Evolutionary conservation across 2,113 vertebrate genomes (phyloP).

Genomic region (Eretmodus cyanostictus): DNA sequence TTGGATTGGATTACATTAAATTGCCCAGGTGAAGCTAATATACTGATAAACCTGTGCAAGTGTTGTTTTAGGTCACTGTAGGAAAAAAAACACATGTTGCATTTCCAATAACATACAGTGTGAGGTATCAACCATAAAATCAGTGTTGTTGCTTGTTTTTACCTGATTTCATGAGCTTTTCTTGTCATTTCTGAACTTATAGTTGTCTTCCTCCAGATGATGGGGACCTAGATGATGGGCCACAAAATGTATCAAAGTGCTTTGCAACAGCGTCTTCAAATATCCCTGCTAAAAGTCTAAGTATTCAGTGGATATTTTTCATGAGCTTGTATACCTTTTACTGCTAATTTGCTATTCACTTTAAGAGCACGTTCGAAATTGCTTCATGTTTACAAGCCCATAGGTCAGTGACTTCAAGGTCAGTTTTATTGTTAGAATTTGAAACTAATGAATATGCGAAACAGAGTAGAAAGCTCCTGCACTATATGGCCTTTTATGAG

Average conservation of each 20-base stretch:
- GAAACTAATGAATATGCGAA: conserved; percentile 61
- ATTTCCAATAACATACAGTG: neutral
- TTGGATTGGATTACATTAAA: neutral
- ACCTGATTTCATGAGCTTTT: neutral
- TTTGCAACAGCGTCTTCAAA: conserved; percentile 10
- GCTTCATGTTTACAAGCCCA: conserved; percentile 67
- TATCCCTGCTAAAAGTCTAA: conserved; percentile 15
- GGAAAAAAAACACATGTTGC: neutral
- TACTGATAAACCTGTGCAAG: neutral
- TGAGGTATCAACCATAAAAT: neutral
- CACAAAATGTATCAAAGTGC: neutral
- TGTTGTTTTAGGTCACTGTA: neutral
- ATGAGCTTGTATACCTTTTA: conserved; percentile 59
- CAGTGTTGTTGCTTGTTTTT: neutral
- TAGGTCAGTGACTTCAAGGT: conserved; percentile 57
- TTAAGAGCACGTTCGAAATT: conserved; percentile 57
- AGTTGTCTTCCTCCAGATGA: neutral
- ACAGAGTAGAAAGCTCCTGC: conserved; percentile 34
- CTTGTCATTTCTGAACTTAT: neutral
- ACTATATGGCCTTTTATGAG: conserved; percentile 51
- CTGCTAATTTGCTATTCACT: conserved; percentile 61
- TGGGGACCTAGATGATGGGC: neutral
- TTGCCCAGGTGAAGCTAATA: neutral
- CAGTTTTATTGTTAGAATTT: conserved; percentile 43
- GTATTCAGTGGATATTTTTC: conserved; percentile 49